Conservation (phyloP, 1,140 invertebrate species). For the Pachypsylla venusta region DNA sequence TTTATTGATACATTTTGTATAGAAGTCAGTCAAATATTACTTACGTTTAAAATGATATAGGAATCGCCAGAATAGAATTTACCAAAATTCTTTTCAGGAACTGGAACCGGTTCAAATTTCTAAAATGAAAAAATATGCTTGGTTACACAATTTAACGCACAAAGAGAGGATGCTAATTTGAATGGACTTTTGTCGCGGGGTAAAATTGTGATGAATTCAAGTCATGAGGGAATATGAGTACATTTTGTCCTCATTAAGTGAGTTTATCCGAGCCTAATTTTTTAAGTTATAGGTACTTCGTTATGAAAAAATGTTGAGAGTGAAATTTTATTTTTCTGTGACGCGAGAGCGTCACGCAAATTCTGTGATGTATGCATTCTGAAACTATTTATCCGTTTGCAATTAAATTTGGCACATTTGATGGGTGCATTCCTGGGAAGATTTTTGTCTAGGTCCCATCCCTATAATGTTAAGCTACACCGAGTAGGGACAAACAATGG, state of each 20-base stretch:
- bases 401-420: no score
- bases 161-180: neutral
- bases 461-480: no score
- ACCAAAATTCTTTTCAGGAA: slow-evolving; percentile 61
- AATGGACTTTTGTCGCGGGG: neutral
- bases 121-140: slow-evolving; percentile 31
- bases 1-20: no score
- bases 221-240: neutral
- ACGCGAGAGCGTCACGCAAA: no score
- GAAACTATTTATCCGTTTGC: no score
- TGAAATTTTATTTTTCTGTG: no score
- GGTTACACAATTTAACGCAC: neutral
- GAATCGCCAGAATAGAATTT: slow-evolving; percentile 81
- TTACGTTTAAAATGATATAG: slow-evolving; percentile 74
- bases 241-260: neutral
- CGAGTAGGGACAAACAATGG: no score
- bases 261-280: neutral
- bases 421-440: no score
- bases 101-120: slow-evolving; percentile 65
- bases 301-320: no score
- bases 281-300: neutral
- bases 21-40: no score
- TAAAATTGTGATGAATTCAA: neutral
- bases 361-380: no score
- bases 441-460: no score